phyloP scores from a whole-genome alignment of 2,113 vertebrate species.

The Perca flavescens region DNA sequence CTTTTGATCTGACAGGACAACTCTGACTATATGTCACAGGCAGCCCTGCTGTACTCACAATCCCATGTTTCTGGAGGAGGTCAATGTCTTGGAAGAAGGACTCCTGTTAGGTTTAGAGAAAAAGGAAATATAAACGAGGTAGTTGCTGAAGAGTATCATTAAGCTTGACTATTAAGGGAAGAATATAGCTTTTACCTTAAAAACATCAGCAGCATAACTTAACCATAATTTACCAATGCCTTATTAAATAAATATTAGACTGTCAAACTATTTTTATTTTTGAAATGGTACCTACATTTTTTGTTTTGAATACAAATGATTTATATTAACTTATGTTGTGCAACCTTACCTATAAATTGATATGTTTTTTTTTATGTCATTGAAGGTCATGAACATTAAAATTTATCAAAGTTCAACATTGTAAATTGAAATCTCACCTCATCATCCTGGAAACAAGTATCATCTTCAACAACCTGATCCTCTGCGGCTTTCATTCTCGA shows the following conservation, averaged over 20 bases:
- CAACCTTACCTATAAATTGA: too few species aligned
- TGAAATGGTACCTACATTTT: background rate
- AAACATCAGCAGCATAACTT: background rate
- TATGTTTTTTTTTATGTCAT: background rate
- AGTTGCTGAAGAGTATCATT: background rate
- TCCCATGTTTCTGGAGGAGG: slow-evolving; percentile 96
- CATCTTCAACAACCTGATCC: slow-evolving; percentile 93
- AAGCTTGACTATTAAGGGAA: background rate
- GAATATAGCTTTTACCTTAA: background rate
- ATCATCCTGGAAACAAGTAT: slow-evolving; percentile 89
- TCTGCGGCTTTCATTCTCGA: slow-evolving; percentile 88
- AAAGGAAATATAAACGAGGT: background rate
- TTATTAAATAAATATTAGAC: background rate
- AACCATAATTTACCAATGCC: too few species aligned
- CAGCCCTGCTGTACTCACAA: slow-evolving; percentile 87
- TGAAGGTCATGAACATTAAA: rapidly evolving
- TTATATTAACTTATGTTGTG: too few species aligned
- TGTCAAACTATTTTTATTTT: background rate
- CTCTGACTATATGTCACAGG: background rate
- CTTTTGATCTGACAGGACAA: background rate
- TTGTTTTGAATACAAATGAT: background rate
- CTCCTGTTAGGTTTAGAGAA: slow-evolving; percentile 83
- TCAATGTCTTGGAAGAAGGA: slow-evolving; percentile 98
- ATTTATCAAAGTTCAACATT: background rate
- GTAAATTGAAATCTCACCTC: slow-evolving; percentile 83